phyloP scores from a whole-genome alignment of 2,797 vertebrate species.

The Limnodromus scolopaceus region DNA sequence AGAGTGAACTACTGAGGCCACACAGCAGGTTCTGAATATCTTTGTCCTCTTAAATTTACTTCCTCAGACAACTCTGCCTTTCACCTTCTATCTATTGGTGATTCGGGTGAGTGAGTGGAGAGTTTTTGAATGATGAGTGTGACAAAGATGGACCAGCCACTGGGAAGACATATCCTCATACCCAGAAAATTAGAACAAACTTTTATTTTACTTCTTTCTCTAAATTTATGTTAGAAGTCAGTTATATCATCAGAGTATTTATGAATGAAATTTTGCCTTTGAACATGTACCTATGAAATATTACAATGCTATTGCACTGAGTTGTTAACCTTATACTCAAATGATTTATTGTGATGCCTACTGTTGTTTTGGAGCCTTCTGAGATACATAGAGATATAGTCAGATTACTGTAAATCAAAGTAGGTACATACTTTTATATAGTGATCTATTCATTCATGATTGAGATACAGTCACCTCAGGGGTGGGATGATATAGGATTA shows the following conservation, averaged over 20 bases:
- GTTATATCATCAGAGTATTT: neutral
- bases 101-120: neutral
- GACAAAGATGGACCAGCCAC: neutral
- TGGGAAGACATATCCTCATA: neutral
- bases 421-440: neutral
- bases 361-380: neutral
- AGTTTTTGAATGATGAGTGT: fast-evolving
- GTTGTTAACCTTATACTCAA: neutral
- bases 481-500: neutral
- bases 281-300: neutral
- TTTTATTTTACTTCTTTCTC: neutral
- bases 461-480: neutral
- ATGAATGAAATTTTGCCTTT: neutral
- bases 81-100: neutral
- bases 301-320: neutral
- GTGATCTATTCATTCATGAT: neutral
- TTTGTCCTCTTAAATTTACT: neutral
- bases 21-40: neutral
- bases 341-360: neutral
- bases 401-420: slow-evolving; percentile 1
- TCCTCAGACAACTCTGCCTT: neutral
- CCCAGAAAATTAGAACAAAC: neutral
- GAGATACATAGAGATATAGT: neutral
- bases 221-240: neutral
- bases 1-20: neutral